Evolutionary conservation across 2,113 vertebrate genomes (phyloP), one percentile per base, ranked within the genome.

Genomic region (Hippocampus comes): DNA sequence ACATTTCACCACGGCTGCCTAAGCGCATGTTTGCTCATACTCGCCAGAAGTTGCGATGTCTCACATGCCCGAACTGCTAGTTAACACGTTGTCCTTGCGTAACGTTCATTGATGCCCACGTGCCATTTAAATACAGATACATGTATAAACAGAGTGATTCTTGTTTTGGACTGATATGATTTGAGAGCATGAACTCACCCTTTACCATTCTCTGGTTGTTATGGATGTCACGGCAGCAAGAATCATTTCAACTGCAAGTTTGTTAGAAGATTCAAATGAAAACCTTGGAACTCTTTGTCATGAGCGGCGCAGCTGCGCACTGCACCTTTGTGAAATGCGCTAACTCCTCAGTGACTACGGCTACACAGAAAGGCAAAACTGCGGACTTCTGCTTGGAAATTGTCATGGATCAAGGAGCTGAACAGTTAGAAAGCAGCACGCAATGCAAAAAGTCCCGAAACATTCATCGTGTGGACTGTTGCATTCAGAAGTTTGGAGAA

Each of bases 1-100:
- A 43, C 64, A 23, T 66, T 66, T 25, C 42, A 17, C 42, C 42
- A 17, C 14, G 8, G n/a, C 41, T 48, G 63, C 23, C 42, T 3
- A 66, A 66, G 18, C 9, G 9, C 71, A 56, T 48, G 56, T 82
- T 84, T 81, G 75, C 25, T 64, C 75, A 82, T 15, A 60, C 67
- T 63, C 67, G 30, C 17, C 61, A 75, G 41, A 71, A 46, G 17
- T 80, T 80, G 78, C 75, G 73, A 61, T 34, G 56, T 42, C 46
- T 63, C 59, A 18, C 79, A 60, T 69, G 82, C 72, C 55, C 55
- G 64, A 82, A 83, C 77, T 71, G 18, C 51, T 61, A 25, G 57
- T 76, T 78, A 65, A 63, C 78, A 71, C 60, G 83, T 68, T 11
- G 14, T 14, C 10, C 25, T 77, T 78, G 72, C 74, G 17, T 27